Conservation (phyloP, 1,140 invertebrate genomes). For the Zeugodacus cucurbitae region DNA sequence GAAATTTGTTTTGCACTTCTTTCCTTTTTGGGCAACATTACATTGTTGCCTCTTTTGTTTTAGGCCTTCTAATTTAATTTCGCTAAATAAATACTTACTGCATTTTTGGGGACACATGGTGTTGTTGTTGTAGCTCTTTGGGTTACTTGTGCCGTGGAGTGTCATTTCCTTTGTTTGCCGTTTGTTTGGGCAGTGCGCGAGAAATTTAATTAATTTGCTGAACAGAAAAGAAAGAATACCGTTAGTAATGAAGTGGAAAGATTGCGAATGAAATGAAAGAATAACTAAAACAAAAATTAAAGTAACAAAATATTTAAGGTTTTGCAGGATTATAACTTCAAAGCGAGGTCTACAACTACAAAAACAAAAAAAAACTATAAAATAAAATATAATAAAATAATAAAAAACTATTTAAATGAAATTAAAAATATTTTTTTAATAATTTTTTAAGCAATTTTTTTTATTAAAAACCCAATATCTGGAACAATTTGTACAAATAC, state of each 20-base stretch:
- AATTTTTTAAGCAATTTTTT: too few species aligned
- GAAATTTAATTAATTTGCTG: conserved; percentile 11
- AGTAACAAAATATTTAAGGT: too few species aligned
- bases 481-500: too few species aligned
- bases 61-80: conserved; percentile 13
- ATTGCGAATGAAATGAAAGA: neutral
- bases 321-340: too few species aligned
- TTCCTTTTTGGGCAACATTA: neutral
- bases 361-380: too few species aligned
- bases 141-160: neutral
- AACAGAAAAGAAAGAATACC: neutral
- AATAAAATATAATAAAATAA: too few species aligned
- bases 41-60: conserved; percentile 9
- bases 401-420: too few species aligned
- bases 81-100: neutral
- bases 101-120: neutral
- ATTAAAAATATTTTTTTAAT: too few species aligned
- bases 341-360: too few species aligned
- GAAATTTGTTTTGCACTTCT: neutral
- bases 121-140: neutral
- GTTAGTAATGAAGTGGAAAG: neutral
- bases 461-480: too few species aligned
- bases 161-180: neutral
- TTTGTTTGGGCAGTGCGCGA: neutral
- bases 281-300: neutral